Conservation (phyloP, 2,113 vertebrate genomes). For the Lota lota region DNA sequence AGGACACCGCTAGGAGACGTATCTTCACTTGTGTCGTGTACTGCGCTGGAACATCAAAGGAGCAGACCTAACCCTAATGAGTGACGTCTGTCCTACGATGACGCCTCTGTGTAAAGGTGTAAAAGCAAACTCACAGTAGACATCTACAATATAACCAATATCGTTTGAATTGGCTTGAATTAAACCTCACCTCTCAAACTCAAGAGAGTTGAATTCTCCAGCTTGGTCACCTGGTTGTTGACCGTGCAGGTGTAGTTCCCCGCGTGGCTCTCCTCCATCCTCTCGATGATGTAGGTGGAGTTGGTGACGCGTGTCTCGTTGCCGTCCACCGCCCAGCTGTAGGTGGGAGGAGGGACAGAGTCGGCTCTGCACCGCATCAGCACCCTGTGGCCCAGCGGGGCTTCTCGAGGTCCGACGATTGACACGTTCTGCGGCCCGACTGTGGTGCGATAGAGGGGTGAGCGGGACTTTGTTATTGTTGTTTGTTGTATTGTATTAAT, state of each 20-base stretch:
- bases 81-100: too few species aligned
- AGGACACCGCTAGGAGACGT: too few species aligned
- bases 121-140: too few species aligned
- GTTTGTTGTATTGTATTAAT: too few species aligned
- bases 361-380: slow-evolving; percentile 42
- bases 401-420: slow-evolving; percentile 28
- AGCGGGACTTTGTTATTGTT: background rate
- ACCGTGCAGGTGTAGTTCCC: slow-evolving; percentile 67
- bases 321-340: slow-evolving; percentile 60
- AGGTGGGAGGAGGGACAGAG: slow-evolving; percentile 51
- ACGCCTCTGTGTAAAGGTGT: too few species aligned
- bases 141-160: too few species aligned
- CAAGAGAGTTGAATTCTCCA: slow-evolving; percentile 37
- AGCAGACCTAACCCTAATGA: too few species aligned
- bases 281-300: slow-evolving; percentile 42
- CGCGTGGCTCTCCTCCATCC: slow-evolving; percentile 16
- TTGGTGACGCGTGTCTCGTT: slow-evolving; percentile 31
- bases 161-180: too few species aligned
- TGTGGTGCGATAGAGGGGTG: slow-evolving; percentile 19
- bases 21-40: too few species aligned
- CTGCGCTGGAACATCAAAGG: too few species aligned
- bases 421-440: slow-evolving; percentile 58
- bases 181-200: slow-evolving; percentile 44
- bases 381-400: slow-evolving; percentile 38
- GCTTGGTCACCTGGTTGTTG: slow-evolving; percentile 49